Conservation (phyloP, 1,140 invertebrate species). For the Dinothrombium tinctorium region DNA sequence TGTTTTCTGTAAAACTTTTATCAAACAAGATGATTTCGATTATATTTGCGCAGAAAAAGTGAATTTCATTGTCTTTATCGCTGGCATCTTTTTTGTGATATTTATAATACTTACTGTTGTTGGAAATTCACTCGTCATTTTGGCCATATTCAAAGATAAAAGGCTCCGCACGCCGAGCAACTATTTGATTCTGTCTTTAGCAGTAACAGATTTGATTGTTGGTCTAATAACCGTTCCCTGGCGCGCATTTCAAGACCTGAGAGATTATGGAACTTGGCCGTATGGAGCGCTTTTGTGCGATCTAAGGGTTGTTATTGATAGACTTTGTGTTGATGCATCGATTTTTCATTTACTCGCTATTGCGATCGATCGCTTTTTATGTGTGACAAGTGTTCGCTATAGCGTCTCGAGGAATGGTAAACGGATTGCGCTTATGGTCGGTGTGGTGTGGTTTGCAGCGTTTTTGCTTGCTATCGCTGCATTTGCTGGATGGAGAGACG, state of each 20-base stretch:
- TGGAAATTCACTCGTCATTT: constrained; percentile 1
- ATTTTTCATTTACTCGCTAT: not conserved
- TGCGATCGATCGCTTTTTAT: not conserved
- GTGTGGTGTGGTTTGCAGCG: not conserved
- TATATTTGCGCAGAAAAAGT: not conserved
- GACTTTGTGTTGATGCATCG: not conserved
- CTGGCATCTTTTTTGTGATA: not conserved
- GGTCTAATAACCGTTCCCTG: not conserved
- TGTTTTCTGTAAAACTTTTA: too few relatives aligned
- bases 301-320: not conserved
- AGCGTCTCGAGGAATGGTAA: not conserved
- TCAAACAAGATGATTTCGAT: too few relatives aligned
- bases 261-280: not conserved
- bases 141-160: not conserved
- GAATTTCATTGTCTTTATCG: not conserved
- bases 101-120: not conserved
- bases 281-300: not conserved
- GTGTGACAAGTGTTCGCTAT: not conserved
- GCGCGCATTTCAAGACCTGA: not conserved
- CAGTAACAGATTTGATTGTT: constrained; percentile 3
- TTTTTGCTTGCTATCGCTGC: not conserved
- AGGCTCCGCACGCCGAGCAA: not conserved
- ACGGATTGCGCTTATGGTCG: not conserved
- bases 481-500: not conserved
- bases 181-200: constrained; percentile 1